Evolutionary conservation across 2,888 invertebrate species (phyloP), one percentile per base, ranked within the genome.

Genomic region (Leptura quadrifasciata): DNA sequence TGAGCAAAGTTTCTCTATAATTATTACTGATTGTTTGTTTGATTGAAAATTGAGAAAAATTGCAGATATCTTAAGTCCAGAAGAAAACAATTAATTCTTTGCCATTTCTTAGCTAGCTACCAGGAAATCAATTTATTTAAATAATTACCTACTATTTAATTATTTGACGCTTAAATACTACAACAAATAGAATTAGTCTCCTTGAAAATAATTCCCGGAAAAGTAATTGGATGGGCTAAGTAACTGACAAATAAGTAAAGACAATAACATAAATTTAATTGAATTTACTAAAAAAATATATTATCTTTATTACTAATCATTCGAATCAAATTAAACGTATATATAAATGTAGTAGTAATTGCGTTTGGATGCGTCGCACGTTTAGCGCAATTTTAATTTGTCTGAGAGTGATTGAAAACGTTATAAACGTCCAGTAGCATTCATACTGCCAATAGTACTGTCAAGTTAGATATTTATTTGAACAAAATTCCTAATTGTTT

Each of bases 191-290:
- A 21, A 57, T 57, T 18, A 57, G 12, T 39, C 39, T 57, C 57
- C 57, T 57, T 57, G 20, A 57, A 21, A 57, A 57, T 57, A 57
- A 57, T 57, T 57, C 57, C 2, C 8, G 9, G 57, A 57, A 55
- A 35, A 39, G 10, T 10, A 12, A 39, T 3, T 39, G 39, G 8
- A 39, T 10, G 8, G 15, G 10, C 15, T 39, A 39, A 39, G 12
- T 39, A 9, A 39, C 1, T 39, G 39, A 39, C 4, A 15, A 39
- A 39, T 39, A 15, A 39, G 10, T 39, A 39, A 6, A 8, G 5
- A 39, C 39, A 39, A 39, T 39, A 3, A 39, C 39, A 39, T 2
- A 39, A 9, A 15, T 39, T 39, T 15, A 1, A 39, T 39, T 15
- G 39, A 39, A 12, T 39, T 39, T 15, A 10, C 39, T 1, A 12